A percentile compares a stretch with the other conserved stretches of the same genome.
phyloP scores from a whole-genome alignment of 2,113 vertebrate species.

The Spheniscus mendiculus region DNA sequence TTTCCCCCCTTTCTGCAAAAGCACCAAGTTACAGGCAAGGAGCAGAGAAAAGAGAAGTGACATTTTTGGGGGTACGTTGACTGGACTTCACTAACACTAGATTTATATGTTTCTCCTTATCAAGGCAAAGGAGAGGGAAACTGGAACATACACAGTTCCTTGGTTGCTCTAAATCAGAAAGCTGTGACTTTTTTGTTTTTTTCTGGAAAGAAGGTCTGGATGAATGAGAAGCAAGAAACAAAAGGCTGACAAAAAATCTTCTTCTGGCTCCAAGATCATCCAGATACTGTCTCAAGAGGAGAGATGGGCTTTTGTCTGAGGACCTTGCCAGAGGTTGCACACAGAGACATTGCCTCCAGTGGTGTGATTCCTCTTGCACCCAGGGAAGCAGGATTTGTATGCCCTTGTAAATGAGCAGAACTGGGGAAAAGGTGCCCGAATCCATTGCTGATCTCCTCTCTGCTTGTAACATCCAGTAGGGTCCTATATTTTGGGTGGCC shows the following conservation, averaged over 20 bases:
- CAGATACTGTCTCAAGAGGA: background rate
- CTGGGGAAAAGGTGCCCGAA: background rate
- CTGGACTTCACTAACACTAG: background rate
- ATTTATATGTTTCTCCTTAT: background rate
- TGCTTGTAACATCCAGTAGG: background rate
- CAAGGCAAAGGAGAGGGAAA: background rate
- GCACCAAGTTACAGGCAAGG: background rate
- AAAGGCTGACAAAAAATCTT: background rate
- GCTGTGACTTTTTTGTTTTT: background rate
- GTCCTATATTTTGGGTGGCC: background rate
- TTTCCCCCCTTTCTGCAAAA: background rate
- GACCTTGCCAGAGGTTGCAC: background rate
- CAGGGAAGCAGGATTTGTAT: background rate
- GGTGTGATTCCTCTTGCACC: background rate
- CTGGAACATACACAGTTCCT: background rate
- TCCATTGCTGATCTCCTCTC: rapidly evolving
- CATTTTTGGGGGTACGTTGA: background rate
- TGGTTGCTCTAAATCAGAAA: background rate
- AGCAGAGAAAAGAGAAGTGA: background rate
- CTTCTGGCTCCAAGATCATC: background rate
- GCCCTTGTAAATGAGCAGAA: background rate
- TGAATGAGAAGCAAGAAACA: background rate
- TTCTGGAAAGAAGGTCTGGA: background rate
- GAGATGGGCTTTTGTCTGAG: background rate
- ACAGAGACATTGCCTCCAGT: background rate